Percentiles rank a stretch among this genome's conserved stretches.
phyloP scores from a whole-genome alignment of 2,113 vertebrate genomes.

The Halichoerus grypus region DNA sequence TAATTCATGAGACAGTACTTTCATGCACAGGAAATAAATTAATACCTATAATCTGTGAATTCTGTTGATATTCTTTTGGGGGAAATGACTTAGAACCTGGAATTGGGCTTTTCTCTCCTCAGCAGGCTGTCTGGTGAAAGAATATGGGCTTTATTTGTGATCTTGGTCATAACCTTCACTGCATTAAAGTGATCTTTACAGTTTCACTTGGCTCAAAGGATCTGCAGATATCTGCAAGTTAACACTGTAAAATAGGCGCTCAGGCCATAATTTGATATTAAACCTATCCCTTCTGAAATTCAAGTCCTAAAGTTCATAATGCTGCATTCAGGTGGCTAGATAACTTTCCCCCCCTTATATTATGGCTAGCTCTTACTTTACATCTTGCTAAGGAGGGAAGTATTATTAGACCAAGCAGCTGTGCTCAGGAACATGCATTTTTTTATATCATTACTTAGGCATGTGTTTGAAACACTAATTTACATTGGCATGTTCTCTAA shows the following conservation, averaged over 20 bases:
- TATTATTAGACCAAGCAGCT: background rate
- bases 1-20: background rate
- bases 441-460: background rate
- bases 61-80: background rate
- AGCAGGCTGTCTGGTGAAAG: background rate
- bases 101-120: background rate
- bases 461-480: constrained; percentile 8
- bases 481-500: background rate
- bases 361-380: background rate
- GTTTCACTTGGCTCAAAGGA: background rate
- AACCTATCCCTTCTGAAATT: background rate
- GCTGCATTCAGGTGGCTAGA: background rate
- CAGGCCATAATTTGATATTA: background rate
- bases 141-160: background rate
- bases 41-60: background rate
- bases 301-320: background rate
- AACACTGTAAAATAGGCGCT: background rate
- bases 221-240: background rate
- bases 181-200: constrained; percentile 30
- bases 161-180: background rate
- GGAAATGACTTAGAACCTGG: background rate
- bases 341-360: background rate
- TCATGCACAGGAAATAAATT: background rate
- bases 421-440: background rate
- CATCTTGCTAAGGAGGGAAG: background rate